Conservation (phyloP, 2,888 invertebrate genomes). For the Scelioninae gen. 1 region DNA sequence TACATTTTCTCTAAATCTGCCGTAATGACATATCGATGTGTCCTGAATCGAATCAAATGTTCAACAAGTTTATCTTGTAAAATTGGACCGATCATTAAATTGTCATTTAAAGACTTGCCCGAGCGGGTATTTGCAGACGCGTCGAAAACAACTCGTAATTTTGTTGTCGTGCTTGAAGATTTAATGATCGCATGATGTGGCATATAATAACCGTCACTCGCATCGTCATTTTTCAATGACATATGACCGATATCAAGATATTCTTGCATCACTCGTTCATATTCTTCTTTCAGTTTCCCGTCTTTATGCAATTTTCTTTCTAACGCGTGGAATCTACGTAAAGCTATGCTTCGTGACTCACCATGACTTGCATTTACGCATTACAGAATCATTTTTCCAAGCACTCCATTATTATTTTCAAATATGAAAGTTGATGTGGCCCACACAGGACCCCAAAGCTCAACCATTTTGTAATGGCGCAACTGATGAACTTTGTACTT, state of each 20-base stretch:
- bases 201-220: too few species aligned
- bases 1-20: too few species aligned
- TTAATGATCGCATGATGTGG: too few species aligned
- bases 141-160: too few species aligned
- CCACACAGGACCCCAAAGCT: constrained; percentile 73
- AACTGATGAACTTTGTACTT: constrained; percentile 73
- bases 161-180: background rate
- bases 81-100: background rate
- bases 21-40: background rate
- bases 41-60: background rate
- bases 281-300: background rate
- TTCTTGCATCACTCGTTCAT: background rate
- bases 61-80: background rate
- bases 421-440: constrained; percentile 71
- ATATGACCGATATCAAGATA: too few species aligned
- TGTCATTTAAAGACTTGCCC: background rate
- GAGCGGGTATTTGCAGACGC: background rate
- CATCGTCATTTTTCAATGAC: background rate
- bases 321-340: too few species aligned
- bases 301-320: too few species aligned
- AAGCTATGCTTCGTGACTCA: too few species aligned
- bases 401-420: constrained; percentile 71
- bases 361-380: too few species aligned
- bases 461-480: constrained; percentile 68
- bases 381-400: constrained; percentile 66